phyloP scores from a whole-genome alignment of 2,113 vertebrate species.

The Empidonax traillii region DNA sequence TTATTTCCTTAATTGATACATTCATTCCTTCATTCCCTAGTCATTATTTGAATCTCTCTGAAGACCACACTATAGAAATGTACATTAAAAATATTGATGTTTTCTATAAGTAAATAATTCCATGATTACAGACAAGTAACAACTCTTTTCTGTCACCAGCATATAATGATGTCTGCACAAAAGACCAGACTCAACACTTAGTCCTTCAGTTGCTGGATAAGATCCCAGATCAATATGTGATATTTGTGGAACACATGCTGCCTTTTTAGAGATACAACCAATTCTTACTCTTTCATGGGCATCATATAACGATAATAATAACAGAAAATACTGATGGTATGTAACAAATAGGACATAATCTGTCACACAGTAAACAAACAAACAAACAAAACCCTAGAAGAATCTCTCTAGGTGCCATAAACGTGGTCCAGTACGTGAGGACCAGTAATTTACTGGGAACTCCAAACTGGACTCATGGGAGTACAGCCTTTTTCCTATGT shows the following conservation, averaged over 20 bases:
- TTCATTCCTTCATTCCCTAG: neutral
- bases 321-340: neutral
- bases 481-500: neutral
- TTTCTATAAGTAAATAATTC: neutral
- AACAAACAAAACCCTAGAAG: neutral
- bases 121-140: neutral
- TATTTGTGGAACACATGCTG: neutral
- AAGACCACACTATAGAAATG: neutral
- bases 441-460: neutral
- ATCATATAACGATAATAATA: neutral
- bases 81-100: neutral
- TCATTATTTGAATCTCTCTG: neutral
- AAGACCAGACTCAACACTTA: neutral
- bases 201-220: neutral
- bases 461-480: rapidly evolving
- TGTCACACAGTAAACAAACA: neutral
- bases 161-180: neutral
- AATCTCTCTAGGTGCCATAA: neutral
- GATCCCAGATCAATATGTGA: neutral
- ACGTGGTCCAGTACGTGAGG: rapidly evolving
- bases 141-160: neutral
- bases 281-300: neutral
- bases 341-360: neutral
- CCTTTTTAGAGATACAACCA: neutral
- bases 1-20: neutral